Evolutionary conservation across 2,888 invertebrate genomes (phyloP).

Genomic region (Papilio protenor): DNA sequence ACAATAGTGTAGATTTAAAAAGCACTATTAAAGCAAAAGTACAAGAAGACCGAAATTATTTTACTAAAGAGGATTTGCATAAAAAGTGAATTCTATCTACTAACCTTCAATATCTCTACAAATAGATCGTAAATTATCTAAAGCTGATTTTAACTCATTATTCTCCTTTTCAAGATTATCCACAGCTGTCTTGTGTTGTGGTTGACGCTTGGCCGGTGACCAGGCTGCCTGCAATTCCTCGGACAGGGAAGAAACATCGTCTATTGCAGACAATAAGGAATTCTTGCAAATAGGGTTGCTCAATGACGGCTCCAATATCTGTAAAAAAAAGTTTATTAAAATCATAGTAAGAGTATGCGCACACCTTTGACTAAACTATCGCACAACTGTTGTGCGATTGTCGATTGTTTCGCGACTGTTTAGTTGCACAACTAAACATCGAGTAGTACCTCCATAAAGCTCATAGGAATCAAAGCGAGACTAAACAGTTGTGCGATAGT

Average conservation of each 20-base stretch:
- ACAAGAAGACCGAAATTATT: no score
- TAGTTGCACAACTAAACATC: no score
- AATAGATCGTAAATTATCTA: neutral
- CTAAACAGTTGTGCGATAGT: no score
- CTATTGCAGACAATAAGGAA: slow-evolving; percentile 60
- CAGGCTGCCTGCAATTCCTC: neutral
- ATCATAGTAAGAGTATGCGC: neutral
- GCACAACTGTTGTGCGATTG: no score
- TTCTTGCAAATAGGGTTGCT: slow-evolving; percentile 65
- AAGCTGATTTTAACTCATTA: neutral
- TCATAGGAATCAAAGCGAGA: no score
- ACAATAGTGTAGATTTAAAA: no score
- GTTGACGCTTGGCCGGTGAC: neutral
- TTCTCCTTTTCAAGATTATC: slow-evolving; percentile 13
- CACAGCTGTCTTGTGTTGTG: neutral
- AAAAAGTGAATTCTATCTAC: neutral
- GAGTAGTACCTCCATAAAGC: no score
- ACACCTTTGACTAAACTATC: no score
- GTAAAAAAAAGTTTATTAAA: neutral
- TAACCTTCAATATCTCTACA: slow-evolving; percentile 7
- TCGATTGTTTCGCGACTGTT: no score
- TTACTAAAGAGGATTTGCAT: no score
- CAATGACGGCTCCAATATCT: slow-evolving; percentile 67
- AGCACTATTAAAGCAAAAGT: no score
- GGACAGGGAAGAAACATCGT: slow-evolving; percentile 39